phyloP scores from a whole-genome alignment of 2,113 vertebrate species.

The Xiphias gladius region DNA sequence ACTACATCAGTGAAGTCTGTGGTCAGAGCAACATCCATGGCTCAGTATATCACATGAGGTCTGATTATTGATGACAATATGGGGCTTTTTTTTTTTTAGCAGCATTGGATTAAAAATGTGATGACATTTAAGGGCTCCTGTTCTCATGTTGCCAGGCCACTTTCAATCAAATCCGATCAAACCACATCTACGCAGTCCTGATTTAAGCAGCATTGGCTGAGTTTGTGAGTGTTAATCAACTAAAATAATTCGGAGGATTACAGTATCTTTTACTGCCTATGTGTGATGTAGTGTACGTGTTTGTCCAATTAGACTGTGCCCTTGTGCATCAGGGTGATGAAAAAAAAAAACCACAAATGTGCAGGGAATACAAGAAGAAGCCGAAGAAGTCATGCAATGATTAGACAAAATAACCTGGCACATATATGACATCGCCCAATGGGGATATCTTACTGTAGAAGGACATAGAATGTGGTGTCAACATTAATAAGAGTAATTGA shows the following conservation, averaged over 20 bases:
- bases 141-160: not conserved
- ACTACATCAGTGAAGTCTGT: slow-evolving; percentile 10
- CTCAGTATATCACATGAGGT: not conserved
- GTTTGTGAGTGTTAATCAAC: not conserved
- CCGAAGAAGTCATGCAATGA: not conserved
- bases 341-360: too few species aligned
- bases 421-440: not conserved
- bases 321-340: not conserved
- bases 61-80: not conserved
- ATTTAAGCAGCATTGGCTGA: not conserved
- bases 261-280: not conserved
- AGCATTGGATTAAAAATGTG: not conserved
- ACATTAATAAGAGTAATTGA: slow-evolving; percentile 18
- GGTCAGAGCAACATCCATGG: too few species aligned
- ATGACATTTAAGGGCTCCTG: not conserved
- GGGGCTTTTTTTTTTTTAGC: not conserved
- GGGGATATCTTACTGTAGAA: not conserved
- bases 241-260: not conserved
- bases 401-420: not conserved
- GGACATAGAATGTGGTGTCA: not conserved
- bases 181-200: not conserved
- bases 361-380: not conserved
- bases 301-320: not conserved
- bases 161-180: not conserved
- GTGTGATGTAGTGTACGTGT: not conserved